These are phyloP conservation scores for Hybognathus amarus DNA, from an alignment of 2,797 vertebrate species.

Conservation along the genomic window DNA sequence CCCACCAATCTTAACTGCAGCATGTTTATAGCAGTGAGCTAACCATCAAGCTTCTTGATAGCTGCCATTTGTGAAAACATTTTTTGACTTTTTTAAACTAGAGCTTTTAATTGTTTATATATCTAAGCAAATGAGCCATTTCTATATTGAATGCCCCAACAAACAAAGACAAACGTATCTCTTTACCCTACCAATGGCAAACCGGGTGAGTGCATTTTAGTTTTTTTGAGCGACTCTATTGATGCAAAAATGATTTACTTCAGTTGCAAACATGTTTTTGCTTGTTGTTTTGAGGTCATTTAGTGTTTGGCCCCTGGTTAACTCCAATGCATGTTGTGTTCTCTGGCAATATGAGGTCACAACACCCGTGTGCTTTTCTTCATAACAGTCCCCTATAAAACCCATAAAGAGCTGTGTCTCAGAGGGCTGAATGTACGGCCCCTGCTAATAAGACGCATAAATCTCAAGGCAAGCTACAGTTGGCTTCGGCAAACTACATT, in stretches of 20 bases:
- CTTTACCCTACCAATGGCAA: neutral
- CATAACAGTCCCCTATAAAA: slow-evolving; percentile 58
- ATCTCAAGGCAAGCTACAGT: slow-evolving; percentile 58
- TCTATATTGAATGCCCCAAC: neutral
- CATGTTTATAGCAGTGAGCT: neutral
- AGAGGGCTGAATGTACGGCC: slow-evolving; percentile 48
- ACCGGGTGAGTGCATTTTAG: neutral
- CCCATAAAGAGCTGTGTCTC: slow-evolving; percentile 56
- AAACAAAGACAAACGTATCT: neutral
- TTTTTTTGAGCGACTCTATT: neutral
- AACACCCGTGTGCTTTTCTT: slow-evolving; percentile 46
- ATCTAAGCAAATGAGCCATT: neutral
- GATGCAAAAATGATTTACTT: slow-evolving; percentile 3
- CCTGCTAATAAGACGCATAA: slow-evolving; percentile 65
- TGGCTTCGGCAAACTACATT: slow-evolving; percentile 60
- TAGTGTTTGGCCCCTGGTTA: slow-evolving; percentile 41
- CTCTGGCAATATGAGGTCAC: slow-evolving; percentile 42
- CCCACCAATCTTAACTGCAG: neutral
- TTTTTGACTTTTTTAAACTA: too few relatives aligned
- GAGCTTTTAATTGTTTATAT: too few relatives aligned
- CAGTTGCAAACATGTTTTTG: slow-evolving; percentile 12
- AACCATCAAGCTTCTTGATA: slow-evolving; percentile 12
- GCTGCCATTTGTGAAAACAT: neutral
- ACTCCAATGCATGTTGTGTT: slow-evolving; percentile 43
- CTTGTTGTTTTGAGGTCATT: slow-evolving; percentile 9